A percentile compares a stretch with the other conserved stretches of the same genome.
Conservation (phyloP, 2,797 vertebrate species). For the Artibeus jamaicensis region DNA sequence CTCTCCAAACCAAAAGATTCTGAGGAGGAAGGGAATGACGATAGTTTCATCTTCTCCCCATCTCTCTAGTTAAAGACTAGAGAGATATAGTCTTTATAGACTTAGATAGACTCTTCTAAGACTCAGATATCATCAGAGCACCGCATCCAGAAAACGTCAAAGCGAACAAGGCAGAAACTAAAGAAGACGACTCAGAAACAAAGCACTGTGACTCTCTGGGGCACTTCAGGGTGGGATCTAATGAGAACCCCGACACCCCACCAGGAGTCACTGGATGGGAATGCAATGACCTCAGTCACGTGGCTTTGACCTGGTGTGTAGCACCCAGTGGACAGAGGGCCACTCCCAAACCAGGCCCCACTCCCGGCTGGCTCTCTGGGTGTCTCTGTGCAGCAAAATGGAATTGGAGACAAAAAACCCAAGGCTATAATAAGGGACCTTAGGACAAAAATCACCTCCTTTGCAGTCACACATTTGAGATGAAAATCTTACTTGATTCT, state of each 20-base stretch:
- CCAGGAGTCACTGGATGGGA: constrained; percentile 62
- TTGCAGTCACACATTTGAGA: constrained; percentile 11
- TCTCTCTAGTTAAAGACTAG: constrained; percentile 45
- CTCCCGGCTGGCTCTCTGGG: neutral
- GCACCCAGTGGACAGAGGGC: constrained; percentile 43
- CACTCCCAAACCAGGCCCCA: neutral
- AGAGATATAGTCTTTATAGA: too few species aligned
- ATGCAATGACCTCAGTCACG: constrained; percentile 44
- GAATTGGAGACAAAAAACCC: neutral
- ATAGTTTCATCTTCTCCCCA: neutral
- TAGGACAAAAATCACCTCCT: neutral
- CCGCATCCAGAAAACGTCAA: constrained; percentile 54
- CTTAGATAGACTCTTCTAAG: too few species aligned
- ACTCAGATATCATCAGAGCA: constrained; percentile 41
- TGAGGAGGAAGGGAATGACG: neutral
- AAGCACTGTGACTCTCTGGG: constrained; percentile 69
- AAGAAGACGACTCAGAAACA: constrained; percentile 68
- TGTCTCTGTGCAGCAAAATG: neutral
- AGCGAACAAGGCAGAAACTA: constrained; percentile 75
- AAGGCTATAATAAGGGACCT: neutral
- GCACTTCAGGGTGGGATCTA: constrained; percentile 73
- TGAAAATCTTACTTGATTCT: constrained; percentile 9
- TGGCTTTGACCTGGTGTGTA: constrained; percentile 46
- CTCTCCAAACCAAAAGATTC: constrained; percentile 2
- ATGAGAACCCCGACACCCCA: constrained; percentile 65